A percentile compares a stretch with the other conserved stretches of the same genome.
phyloP scores from a whole-genome alignment of 2,888 invertebrate species.

The Slavum lentiscoides region DNA sequence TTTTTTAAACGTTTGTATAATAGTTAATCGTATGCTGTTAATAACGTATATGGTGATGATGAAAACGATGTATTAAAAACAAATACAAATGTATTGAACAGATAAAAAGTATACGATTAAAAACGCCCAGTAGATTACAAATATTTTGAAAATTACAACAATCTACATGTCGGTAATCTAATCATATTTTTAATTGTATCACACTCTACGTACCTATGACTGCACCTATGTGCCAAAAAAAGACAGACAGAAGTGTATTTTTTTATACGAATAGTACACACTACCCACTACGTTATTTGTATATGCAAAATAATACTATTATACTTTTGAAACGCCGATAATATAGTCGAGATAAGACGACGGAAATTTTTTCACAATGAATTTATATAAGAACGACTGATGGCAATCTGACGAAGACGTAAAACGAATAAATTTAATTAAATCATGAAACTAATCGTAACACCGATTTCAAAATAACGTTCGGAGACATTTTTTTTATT shows the following conservation, averaged over 20 bases:
- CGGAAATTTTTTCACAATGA: not conserved
- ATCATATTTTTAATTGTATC: not conserved
- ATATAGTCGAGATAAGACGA: not conserved
- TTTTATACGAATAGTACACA: not conserved
- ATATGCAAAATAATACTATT: not conserved
- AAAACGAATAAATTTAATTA: not conserved
- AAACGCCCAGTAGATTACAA: too few relatives aligned
- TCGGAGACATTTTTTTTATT: too few relatives aligned
- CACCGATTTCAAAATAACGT: not conserved
- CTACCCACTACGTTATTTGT: not conserved
- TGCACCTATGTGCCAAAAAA: not conserved
- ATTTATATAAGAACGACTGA: not conserved
- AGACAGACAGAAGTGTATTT: not conserved
- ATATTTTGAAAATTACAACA: not conserved
- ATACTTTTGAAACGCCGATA: not conserved
- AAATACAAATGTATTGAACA: too few relatives aligned
- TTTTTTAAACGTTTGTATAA: too few relatives aligned
- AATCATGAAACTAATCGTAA: not conserved
- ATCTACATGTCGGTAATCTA: not conserved
- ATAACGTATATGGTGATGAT: too few relatives aligned
- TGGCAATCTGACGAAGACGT: not conserved
- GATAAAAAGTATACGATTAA: too few relatives aligned
- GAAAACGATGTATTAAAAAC: too few relatives aligned
- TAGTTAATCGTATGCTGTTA: too few relatives aligned
- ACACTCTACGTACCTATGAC: not conserved